A percentile compares a stretch with the other conserved stretches of the same genome.
phyloP scores from a whole-genome alignment of 2,113 vertebrate species.

The Promerops cafer region DNA sequence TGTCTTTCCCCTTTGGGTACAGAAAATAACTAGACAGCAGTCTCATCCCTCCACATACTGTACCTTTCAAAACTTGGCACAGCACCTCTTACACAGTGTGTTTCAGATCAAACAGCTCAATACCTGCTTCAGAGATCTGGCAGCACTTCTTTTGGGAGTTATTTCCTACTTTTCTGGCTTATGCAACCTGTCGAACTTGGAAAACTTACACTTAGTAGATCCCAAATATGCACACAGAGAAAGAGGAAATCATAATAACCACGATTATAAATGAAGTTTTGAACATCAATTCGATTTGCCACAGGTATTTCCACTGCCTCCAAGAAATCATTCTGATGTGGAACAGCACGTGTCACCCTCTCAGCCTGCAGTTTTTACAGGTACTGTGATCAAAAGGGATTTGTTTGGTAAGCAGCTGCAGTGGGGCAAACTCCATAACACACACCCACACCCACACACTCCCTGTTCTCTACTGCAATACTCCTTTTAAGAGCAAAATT shows the following conservation, averaged over 20 bases:
- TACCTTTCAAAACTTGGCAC: constrained; percentile 49
- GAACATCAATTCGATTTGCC: constrained; percentile 43
- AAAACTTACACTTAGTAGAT: constrained; percentile 35
- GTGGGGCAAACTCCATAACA: background rate
- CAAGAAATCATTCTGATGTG: background rate
- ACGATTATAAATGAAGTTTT: constrained; percentile 21
- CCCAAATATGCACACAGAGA: background rate
- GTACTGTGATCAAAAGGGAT: background rate
- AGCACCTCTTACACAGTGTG: background rate
- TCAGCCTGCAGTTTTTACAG: background rate
- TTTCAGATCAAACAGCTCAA: constrained; percentile 7
- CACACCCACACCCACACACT: background rate
- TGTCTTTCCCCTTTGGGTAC: background rate
- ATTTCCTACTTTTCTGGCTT: constrained; percentile 40
- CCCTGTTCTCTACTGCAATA: background rate
- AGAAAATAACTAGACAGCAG: constrained; percentile 11
- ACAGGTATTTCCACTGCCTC: constrained; percentile 8
- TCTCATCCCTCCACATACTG: background rate
- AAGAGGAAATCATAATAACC: background rate
- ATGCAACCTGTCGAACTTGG: background rate
- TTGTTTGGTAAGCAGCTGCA: background rate
- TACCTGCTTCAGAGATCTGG: background rate
- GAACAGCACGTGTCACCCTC: background rate
- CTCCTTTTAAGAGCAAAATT: background rate
- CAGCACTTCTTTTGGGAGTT: constrained; percentile 7